These are phyloP conservation scores for Hiodon alosoides DNA, from an alignment of 2,113 vertebrate species.

Conservation along the genomic window DNA sequence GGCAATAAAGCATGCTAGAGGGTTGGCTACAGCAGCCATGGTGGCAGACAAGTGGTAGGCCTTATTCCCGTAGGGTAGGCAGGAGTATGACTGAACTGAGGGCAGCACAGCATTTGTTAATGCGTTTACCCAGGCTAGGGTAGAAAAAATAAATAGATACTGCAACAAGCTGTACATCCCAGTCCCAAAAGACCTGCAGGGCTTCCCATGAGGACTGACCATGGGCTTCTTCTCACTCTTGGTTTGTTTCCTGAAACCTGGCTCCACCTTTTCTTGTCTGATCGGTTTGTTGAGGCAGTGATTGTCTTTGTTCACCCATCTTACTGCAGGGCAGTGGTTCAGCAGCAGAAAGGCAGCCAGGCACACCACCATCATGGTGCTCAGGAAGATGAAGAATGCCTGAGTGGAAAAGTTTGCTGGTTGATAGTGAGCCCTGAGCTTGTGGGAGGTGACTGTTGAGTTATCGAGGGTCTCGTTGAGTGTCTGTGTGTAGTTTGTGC, in stretches of 20 bases:
- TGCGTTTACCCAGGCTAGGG: constrained; percentile 65
- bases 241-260: constrained; percentile 16
- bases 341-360: constrained; percentile 64
- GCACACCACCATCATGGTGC: constrained; percentile 65
- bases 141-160: constrained; percentile 59
- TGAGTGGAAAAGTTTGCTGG: constrained; percentile 61
- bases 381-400: constrained; percentile 70
- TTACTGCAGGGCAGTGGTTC: constrained; percentile 58
- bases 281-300: constrained; percentile 27
- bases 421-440: constrained; percentile 52
- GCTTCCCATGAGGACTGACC: constrained; percentile 37
- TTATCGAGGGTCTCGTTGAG: constrained; percentile 31
- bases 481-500: constrained; percentile 46
- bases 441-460: constrained; percentile 7
- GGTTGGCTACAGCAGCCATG: constrained; percentile 68
- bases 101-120: constrained; percentile 70
- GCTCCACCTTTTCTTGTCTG: not conserved
- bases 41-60: constrained; percentile 66
- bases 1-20: constrained; percentile 69
- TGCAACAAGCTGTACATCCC: constrained; percentile 51
- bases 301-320: constrained; percentile 27
- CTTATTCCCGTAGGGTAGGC: constrained; percentile 67
- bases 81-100: constrained; percentile 74
- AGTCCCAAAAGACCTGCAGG: constrained; percentile 42
- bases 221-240: constrained; percentile 46